Conservation (phyloP, 2,113 vertebrate species). For the Pseudorasbora parva region DNA sequence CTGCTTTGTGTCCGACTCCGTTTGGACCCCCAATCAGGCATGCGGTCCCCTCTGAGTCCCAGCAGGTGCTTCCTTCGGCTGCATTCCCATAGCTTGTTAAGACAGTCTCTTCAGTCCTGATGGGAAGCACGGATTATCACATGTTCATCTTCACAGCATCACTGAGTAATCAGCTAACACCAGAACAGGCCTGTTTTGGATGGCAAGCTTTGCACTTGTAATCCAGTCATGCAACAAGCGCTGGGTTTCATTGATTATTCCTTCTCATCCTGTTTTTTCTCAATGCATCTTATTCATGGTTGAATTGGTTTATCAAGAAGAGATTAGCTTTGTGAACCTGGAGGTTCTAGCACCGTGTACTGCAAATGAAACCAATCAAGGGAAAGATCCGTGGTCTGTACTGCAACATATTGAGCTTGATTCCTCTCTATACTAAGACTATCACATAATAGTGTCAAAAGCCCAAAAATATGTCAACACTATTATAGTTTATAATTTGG, state of each 20-base stretch:
- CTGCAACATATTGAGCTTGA: neutral
- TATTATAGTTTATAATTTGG: too few relatives aligned
- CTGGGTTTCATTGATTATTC: constrained; percentile 61
- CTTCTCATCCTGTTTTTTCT: constrained; percentile 59
- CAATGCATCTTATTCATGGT: constrained; percentile 66
- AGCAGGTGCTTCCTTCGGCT: constrained; percentile 22
- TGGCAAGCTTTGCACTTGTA: constrained; percentile 31
- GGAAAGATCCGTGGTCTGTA: constrained; percentile 1
- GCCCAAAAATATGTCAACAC: too few relatives aligned
- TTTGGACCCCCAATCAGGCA: constrained; percentile 13
- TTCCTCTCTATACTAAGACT: neutral
- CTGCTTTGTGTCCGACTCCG: neutral
- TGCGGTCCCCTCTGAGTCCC: neutral
- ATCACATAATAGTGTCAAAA: neutral
- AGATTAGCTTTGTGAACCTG: constrained; percentile 71
- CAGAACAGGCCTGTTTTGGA: constrained; percentile 39
- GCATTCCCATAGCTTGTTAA: constrained; percentile 23
- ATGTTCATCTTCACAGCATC: neutral
- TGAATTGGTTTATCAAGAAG: constrained; percentile 59
- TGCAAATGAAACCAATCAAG: constrained; percentile 8
- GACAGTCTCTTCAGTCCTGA: neutral
- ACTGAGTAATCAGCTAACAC: constrained; percentile 9
- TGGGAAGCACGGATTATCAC: neutral
- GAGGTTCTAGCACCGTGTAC: constrained; percentile 49
- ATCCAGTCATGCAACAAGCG: constrained; percentile 55